Evolutionary conservation across 2,113 vertebrate genomes (phyloP), one percentile per base, ranked within the genome.

Genomic region (Prunella fulvescens): DNA sequence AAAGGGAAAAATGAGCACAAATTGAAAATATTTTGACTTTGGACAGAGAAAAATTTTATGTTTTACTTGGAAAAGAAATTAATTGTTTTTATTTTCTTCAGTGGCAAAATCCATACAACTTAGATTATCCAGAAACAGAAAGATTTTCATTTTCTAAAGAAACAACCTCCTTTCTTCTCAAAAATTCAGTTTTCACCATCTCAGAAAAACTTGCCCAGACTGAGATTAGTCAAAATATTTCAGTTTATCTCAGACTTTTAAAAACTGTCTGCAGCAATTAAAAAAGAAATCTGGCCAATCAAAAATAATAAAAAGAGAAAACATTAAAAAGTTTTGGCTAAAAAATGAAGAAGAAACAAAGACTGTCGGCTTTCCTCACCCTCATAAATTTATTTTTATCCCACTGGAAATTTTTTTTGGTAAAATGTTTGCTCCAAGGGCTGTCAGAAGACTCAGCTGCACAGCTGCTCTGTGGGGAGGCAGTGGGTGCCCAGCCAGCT

Each of bases 401-500:
- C 0, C 4, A 2, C 4, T 2, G 4, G 6, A 65, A 48, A 14
- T 44, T 31, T 72, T 37, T 10, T 19, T 53, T 83, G 11, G 17
- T 19, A 11, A 40, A 80, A 80, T 13, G 0, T 48, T 69, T 80
- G 28, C 37, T 69, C 48, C 2, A 2, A 61, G 80, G 56, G 22
- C 28, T 57, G 29, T 47, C 1, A 9, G 66, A 40, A 14, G 40
- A 11, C 33, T 50, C 12, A 10, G 26, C 13, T 47, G 6, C 0
- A 1, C 28, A 56, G 70, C 24, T 19, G 71, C 76, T 57, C 47
- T 18, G 40, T 0, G 2, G 51, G 37, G 58, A 65, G 61, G 82
- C 37, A 25, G 37, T 0, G 22, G 39, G 35, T 40, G 72, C 15
- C 16, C 0, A 0, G 58, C 9, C 58, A 50, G 29, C 31, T 77